These are phyloP conservation scores for Chromobotia macracanthus DNA, from an alignment of 2,797 vertebrate species.

Conservation along the genomic window DNA sequence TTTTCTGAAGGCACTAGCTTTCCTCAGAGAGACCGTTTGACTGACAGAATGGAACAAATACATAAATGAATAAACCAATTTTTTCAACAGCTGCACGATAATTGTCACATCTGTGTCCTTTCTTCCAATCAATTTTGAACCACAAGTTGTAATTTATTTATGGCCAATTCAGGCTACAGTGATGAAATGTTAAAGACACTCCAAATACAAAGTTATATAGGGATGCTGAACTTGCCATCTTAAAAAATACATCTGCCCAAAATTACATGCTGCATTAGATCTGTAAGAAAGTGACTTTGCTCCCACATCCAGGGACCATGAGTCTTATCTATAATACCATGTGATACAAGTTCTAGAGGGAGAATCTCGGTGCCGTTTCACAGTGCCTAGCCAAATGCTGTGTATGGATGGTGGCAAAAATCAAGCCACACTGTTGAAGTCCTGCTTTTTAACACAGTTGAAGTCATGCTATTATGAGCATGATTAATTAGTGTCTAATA, in stretches of 20 bases:
- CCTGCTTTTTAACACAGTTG: conserved; percentile 20
- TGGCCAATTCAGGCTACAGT: conserved; percentile 49
- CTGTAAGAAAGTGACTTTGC: conserved; percentile 33
- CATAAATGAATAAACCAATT: conserved; percentile 49
- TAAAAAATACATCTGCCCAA: conserved; percentile 64
- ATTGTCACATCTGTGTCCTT: conserved; percentile 65
- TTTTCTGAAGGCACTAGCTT: conserved; percentile 29
- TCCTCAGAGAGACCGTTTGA: conserved; percentile 25
- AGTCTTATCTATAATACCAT: conserved; percentile 4
- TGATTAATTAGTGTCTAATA: conserved; percentile 65
- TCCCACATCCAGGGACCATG: neutral
- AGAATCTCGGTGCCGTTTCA: conserved; percentile 17
- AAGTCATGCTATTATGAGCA: conserved; percentile 51
- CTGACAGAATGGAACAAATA: conserved; percentile 43
- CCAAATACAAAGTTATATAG: conserved; percentile 51
- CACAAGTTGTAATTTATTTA: conserved; percentile 67
- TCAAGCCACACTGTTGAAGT: conserved; percentile 10
- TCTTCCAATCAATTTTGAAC: conserved; percentile 69
- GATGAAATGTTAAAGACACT: conserved; percentile 52
- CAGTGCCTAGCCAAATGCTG: neutral
- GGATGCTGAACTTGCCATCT: conserved; percentile 51
- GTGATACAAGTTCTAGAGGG: conserved; percentile 6
- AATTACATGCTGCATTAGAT: conserved; percentile 43
- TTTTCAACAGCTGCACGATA: conserved; percentile 62
- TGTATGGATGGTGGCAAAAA: conserved; percentile 26